These are phyloP conservation scores for Campoplex nolae DNA, from an alignment of 2,888 invertebrate species.

Conservation along the genomic window DNA sequence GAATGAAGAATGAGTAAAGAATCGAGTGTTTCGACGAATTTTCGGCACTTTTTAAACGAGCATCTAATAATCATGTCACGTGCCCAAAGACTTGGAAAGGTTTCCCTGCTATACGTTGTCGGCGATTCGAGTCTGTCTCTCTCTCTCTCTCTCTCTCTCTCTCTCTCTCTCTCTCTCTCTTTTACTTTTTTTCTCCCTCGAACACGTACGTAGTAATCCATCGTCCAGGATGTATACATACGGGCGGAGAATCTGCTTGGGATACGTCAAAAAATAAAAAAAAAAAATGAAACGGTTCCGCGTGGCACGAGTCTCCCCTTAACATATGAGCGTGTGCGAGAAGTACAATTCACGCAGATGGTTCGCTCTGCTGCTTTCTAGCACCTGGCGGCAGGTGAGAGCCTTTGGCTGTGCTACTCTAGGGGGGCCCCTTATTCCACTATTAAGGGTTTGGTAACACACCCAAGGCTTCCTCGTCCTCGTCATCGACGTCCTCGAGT, in stretches of 20 bases:
- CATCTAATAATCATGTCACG: conserved; percentile 71
- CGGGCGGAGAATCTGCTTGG: conserved; percentile 62
- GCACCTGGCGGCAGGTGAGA: conserved; percentile 82
- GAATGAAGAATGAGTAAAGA: neutral
- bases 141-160: conserved; percentile 3
- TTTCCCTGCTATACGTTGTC: conserved; percentile 23
- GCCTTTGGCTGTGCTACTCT: conserved; percentile 64
- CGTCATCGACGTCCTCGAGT: conserved; percentile 38
- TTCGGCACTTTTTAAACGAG: neutral
- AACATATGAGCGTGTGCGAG: conserved; percentile 60
- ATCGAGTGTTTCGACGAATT: neutral
- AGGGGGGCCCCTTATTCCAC: conserved; percentile 72
- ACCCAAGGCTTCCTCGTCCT: conserved; percentile 54
- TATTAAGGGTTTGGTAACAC: conserved; percentile 60
- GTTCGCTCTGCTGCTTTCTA: conserved; percentile 69
- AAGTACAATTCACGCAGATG: conserved; percentile 77
- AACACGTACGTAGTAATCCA: conserved; percentile 33
- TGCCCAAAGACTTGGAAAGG: conserved; percentile 58
- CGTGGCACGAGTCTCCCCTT: conserved; percentile 75
- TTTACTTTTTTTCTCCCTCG: conserved; percentile 12
- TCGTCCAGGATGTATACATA: conserved; percentile 46
- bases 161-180: conserved; percentile 9
- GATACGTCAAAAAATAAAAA: conserved; percentile 43
- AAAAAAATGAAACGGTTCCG: conserved; percentile 76
- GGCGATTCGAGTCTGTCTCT: conserved; percentile 13